A percentile compares a stretch with the other conserved stretches of the same genome.
Evolutionary conservation across 2,113 vertebrate species (phyloP).

Genomic region (Carlito syrichta): DNA sequence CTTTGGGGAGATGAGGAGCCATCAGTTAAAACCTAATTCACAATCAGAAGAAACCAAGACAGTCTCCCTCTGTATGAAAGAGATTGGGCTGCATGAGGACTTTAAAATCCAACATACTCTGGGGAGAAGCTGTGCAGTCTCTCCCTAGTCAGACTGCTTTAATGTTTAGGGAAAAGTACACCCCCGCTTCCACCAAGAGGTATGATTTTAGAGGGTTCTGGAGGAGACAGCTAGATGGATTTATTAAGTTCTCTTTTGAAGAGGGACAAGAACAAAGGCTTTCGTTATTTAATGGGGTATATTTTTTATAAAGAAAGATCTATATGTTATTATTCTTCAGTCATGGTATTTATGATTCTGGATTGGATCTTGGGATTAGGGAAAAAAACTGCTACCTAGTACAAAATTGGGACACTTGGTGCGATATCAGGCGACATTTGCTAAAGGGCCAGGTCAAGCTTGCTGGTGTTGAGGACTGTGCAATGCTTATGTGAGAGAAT

Average conservation of each 20-base stretch:
- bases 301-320: neutral
- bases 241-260: neutral
- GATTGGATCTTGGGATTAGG: neutral
- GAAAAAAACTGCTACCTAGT: neutral
- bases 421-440: neutral
- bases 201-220: neutral
- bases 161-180: neutral
- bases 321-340: neutral
- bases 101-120: neutral
- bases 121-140: neutral
- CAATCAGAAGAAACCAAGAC: neutral
- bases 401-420: neutral
- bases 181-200: neutral
- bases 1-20: neutral
- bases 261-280: neutral
- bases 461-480: neutral
- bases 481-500: rapidly evolving
- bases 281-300: neutral
- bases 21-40: neutral
- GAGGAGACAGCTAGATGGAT: neutral
- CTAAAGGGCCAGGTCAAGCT: neutral
- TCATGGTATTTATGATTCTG: neutral
- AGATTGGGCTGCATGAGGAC: neutral
- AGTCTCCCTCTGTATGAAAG: neutral
- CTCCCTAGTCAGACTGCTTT: neutral